phyloP scores from a whole-genome alignment of 2,113 vertebrate species.

The Limanda limanda region DNA sequence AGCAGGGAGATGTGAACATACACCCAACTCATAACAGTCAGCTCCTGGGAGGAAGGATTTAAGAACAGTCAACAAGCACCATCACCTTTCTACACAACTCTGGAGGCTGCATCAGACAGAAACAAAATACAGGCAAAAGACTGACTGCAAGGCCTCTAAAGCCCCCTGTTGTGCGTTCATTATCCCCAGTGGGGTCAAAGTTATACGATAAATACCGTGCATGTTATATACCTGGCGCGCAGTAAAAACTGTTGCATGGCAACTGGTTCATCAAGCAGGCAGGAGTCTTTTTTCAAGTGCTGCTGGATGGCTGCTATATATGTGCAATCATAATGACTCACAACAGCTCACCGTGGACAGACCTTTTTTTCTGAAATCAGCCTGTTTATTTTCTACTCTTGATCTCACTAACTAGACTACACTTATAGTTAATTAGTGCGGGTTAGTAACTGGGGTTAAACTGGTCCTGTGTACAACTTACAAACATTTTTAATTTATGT shows the following conservation, averaged over 20 bases:
- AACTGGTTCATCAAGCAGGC: conserved; percentile 73
- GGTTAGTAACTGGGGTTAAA: conserved; percentile 19
- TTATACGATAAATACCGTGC: neutral
- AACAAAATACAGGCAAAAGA: neutral
- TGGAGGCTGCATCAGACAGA: neutral
- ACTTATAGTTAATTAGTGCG: conserved; percentile 15
- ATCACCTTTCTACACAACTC: neutral
- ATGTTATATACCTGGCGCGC: conserved; percentile 57
- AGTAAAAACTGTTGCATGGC: conserved; percentile 78
- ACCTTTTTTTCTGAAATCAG: conserved; percentile 32
- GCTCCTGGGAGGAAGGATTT: conserved; percentile 25
- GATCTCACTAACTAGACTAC: conserved; percentile 1
- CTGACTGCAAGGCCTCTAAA: neutral
- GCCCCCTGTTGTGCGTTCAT: neutral
- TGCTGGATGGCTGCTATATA: conserved; percentile 63
- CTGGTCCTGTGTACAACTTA: neutral
- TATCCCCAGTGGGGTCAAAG: neutral
- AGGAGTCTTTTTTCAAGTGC: conserved; percentile 61
- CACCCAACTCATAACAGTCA: conserved; percentile 17
- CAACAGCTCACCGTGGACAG: conserved; percentile 34
- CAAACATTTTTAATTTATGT: neutral
- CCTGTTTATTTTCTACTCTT: conserved; percentile 18
- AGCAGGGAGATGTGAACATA: conserved; percentile 23
- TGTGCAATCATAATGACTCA: conserved; percentile 68
- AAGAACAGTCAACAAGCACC: neutral